Percentiles rank a stretch among this genome's conserved stretches.
Conservation (phyloP, 2,888 invertebrate species). For the Ophraella communa region DNA sequence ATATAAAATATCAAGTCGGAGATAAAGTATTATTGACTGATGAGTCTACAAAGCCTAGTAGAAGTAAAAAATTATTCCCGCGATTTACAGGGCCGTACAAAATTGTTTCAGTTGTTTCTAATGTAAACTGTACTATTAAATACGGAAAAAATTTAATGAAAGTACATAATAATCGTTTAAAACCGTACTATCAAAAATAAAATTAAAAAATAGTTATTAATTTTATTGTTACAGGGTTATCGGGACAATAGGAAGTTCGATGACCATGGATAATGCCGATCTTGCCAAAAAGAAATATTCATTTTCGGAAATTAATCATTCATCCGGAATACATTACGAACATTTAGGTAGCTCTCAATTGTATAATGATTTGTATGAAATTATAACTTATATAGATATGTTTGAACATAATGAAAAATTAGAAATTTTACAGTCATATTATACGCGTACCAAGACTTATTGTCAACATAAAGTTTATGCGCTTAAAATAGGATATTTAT, state of each 20-base stretch:
- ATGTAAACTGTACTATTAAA: no score
- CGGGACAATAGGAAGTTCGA: background rate
- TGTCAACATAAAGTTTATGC: background rate
- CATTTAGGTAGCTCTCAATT: slow-evolving; percentile 14
- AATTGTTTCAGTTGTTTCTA: no score
- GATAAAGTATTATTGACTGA: no score
- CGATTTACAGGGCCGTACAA: no score
- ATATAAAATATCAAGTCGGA: no score
- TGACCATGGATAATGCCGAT: background rate
- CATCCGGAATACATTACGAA: slow-evolving; percentile 8
- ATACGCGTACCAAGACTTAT: background rate
- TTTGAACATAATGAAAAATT: slow-evolving; percentile 16
- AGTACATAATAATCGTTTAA: background rate
- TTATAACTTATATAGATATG: slow-evolving; percentile 16
- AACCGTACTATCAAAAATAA: background rate
- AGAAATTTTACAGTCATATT: background rate
- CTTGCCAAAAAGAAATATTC: background rate
- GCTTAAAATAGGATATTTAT: background rate
- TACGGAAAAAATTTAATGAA: background rate
- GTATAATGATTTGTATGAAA: slow-evolving; percentile 9
- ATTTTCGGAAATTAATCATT: background rate
- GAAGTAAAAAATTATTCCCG: no score
- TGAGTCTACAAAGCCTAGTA: no score
- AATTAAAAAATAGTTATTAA: background rate
- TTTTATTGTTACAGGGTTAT: background rate